Conservation (phyloP, 2,888 invertebrate species). For the Masnerella sp. region DNA sequence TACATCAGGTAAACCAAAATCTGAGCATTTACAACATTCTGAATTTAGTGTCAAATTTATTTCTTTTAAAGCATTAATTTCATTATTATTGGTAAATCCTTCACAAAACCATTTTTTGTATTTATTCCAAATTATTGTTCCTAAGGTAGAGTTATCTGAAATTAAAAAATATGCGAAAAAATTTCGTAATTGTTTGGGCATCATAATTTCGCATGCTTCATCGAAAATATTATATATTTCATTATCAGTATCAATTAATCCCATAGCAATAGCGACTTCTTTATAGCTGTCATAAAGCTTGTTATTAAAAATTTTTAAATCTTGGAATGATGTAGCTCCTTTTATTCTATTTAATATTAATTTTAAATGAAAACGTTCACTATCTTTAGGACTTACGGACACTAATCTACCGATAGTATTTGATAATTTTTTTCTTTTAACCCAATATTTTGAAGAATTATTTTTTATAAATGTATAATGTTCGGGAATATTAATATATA, state of each 20-base stretch:
- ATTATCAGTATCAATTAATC: conserved; percentile 13
- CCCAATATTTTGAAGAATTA: neutral
- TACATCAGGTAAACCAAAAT: conserved; percentile 27
- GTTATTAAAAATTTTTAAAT: conserved; percentile 35
- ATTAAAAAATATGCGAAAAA: conserved; percentile 20
- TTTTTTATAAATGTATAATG: conserved; percentile 11
- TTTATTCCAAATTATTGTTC: conserved; percentile 8
- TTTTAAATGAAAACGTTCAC: conserved; percentile 47
- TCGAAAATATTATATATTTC: conserved; percentile 15
- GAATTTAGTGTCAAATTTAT: conserved; percentile 5
- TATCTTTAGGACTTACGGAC: conserved; percentile 37
- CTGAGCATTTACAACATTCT: conserved; percentile 13
- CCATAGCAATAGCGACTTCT: conserved; percentile 31
- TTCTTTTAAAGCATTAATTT: neutral
- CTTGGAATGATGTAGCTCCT: conserved; percentile 31
- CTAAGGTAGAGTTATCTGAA: conserved; percentile 5
- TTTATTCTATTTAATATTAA: conserved; percentile 28
- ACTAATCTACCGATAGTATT: conserved; percentile 32
- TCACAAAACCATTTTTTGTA: conserved; percentile 28
- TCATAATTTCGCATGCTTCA: conserved; percentile 13
- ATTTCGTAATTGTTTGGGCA: conserved; percentile 14
- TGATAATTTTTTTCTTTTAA: conserved; percentile 3
- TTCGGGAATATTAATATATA: conserved; percentile 26
- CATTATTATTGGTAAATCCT: conserved; percentile 11
- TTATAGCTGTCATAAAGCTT: conserved; percentile 8